These are phyloP conservation scores for Melanostoma scalare DNA, from an alignment of 2,888 invertebrate genomes.

Conservation along the genomic window DNA sequence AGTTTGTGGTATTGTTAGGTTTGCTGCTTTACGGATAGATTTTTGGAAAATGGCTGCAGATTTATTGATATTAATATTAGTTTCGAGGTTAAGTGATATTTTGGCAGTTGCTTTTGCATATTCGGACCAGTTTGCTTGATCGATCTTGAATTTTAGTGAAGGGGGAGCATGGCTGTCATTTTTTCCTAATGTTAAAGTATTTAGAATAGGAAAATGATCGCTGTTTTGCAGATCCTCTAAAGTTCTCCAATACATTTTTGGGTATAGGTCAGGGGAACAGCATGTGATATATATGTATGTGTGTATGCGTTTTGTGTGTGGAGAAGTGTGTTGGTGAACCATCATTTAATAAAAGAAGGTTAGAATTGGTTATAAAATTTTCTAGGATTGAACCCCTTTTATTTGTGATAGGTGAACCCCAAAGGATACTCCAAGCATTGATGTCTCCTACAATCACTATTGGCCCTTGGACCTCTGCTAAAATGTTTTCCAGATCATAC, in stretches of 20 bases:
- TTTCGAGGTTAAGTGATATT: neutral
- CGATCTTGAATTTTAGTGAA: neutral
- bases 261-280: conserved; percentile 14
- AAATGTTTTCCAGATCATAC: conserved; percentile 12
- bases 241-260: conserved; percentile 11
- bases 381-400: neutral
- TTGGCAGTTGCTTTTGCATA: neutral
- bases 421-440: conserved; percentile 11
- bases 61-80: neutral
- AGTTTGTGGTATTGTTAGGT: neutral
- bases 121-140: neutral
- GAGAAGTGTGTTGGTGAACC: neutral
- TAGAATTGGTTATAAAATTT: neutral
- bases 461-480: conserved; percentile 5
- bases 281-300: conserved; percentile 28
- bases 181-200: neutral
- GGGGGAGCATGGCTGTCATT: neutral
- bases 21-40: neutral
- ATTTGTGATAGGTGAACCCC: conserved; percentile 6
- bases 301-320: conserved; percentile 18
- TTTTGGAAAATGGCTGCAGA: neutral
- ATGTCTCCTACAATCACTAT: conserved; percentile 7
- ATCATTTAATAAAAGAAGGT: conserved; percentile 5
- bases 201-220: conserved; percentile 17
- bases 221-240: conserved; percentile 34